Conservation (phyloP, 2,888 invertebrate species). For the Troglohyphantes excavatus region DNA sequence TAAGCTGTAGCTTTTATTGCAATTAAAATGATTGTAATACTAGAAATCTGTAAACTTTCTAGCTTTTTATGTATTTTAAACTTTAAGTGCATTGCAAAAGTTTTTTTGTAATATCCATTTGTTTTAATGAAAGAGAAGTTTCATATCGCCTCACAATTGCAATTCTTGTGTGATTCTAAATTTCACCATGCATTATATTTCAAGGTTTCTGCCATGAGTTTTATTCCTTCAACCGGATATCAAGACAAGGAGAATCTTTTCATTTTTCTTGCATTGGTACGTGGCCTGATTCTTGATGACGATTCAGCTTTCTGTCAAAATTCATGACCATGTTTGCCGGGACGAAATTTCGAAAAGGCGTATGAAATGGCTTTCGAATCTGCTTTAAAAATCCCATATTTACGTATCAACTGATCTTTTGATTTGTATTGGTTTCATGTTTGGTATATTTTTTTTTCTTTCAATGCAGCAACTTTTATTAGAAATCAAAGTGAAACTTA, state of each 20-base stretch:
- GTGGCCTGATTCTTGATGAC: slow-evolving; percentile 5
- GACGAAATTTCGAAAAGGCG: slow-evolving; percentile 9
- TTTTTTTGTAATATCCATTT: too few relatives aligned
- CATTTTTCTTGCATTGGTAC: not conserved
- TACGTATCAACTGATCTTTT: too few relatives aligned
- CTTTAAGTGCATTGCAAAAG: too few relatives aligned
- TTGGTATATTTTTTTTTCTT: too few relatives aligned
- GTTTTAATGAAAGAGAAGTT: slow-evolving; percentile 3
- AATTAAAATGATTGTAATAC: too few relatives aligned
- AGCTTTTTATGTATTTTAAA: too few relatives aligned
- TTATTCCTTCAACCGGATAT: slow-evolving; percentile 5
- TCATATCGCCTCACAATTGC: not conserved
- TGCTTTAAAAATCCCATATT: not conserved
- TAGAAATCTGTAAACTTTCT: too few relatives aligned
- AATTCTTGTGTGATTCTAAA: not conserved
- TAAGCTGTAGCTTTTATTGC: too few relatives aligned
- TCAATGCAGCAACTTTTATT: too few relatives aligned
- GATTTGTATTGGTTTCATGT: too few relatives aligned
- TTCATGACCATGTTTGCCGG: not conserved
- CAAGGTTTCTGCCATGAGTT: not conserved
- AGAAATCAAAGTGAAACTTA: too few relatives aligned
- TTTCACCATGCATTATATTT: not conserved
- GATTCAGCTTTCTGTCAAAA: slow-evolving; percentile 1
- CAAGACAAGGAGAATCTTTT: not conserved
- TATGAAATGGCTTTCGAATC: not conserved